A percentile compares a stretch with the other conserved stretches of the same genome.
phyloP scores from a whole-genome alignment of 2,113 vertebrate species.

The Engraulis encrasicolus region DNA sequence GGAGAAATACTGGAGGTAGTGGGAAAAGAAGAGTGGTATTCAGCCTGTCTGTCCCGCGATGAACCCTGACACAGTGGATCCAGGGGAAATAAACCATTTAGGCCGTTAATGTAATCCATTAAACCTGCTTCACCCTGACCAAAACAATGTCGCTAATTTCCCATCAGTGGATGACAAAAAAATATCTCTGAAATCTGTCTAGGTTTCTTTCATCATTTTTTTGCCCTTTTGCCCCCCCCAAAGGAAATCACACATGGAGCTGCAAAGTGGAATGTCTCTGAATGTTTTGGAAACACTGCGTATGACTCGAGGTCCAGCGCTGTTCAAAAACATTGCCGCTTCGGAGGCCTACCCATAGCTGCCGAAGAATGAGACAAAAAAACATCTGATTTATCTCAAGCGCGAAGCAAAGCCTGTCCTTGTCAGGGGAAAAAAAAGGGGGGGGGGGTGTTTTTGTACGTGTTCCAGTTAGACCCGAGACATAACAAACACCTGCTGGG shows the following conservation, averaged over 20 bases:
- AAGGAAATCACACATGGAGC: constrained; percentile 1
- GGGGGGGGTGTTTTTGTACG: background rate
- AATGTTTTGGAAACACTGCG: constrained; percentile 9
- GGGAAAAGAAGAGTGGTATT: constrained; percentile 40
- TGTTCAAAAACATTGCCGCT: background rate
- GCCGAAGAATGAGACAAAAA: background rate
- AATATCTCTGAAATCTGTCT: background rate
- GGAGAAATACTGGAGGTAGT: constrained; percentile 43
- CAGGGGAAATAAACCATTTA: constrained; percentile 59
- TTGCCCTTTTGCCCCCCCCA: background rate
- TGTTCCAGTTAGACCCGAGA: constrained; percentile 1
- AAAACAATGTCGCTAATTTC: constrained; percentile 23
- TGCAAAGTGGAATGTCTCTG: background rate
- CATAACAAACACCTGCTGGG: constrained; percentile 19
- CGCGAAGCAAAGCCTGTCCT: background rate
- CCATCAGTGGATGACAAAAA: background rate
- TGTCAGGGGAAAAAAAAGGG: background rate
- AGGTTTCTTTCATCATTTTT: background rate
- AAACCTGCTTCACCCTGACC: constrained; percentile 45
- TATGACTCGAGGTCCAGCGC: constrained; percentile 2
- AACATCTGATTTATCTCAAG: constrained; percentile 4
- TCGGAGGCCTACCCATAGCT: background rate
- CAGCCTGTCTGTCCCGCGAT: constrained; percentile 22
- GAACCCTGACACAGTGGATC: constrained; percentile 38
- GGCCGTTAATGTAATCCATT: constrained; percentile 42